Evolutionary conservation across 2,888 invertebrate genomes (phyloP).

Genomic region (Malthinus flaveolus): DNA sequence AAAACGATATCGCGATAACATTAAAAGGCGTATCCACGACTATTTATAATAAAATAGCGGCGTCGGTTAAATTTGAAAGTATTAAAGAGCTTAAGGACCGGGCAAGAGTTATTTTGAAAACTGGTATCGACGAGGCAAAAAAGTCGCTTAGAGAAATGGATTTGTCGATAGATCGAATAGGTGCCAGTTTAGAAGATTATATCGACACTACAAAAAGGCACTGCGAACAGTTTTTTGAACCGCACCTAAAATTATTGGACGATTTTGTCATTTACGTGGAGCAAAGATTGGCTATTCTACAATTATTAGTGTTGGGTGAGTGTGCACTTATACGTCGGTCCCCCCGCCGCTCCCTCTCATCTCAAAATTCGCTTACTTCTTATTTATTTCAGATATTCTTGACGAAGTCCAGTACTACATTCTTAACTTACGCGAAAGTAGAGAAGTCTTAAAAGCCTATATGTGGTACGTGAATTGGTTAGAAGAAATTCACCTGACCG

Average conservation of each 20-base stretch:
- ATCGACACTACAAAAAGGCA: conserved; percentile 20
- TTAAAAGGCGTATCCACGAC: no score
- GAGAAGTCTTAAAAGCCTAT: conserved; percentile 32
- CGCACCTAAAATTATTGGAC: conserved; percentile 33
- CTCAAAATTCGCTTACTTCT: background rate
- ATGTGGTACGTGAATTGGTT: conserved; percentile 34
- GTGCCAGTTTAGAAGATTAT: conserved; percentile 32
- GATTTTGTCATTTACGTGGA: conserved; percentile 36
- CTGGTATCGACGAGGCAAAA: conserved; percentile 31
- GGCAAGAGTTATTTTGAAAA: conserved; percentile 32
- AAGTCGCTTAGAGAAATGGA: conserved; percentile 33
- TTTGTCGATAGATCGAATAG: conserved; percentile 16
- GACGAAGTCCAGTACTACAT: conserved; percentile 35
- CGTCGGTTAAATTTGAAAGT: conserved; percentile 22
- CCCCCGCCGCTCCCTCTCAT: no score
- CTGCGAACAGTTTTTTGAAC: conserved; percentile 33
- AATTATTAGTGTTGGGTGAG: conserved; percentile 35
- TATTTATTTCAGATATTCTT: conserved; percentile 27
- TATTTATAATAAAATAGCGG: no score
- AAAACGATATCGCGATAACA: no score
- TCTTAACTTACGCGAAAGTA: conserved; percentile 35
- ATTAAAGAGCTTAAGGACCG: conserved; percentile 31
- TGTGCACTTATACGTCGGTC: conserved; percentile 5
- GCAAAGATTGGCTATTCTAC: conserved; percentile 32
- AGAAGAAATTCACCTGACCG: conserved; percentile 33